Percentiles rank a stretch among this genome's conserved stretches.
Evolutionary conservation across 2,113 vertebrate genomes (phyloP).

Genomic region (Hippocampus barbouri): DNA sequence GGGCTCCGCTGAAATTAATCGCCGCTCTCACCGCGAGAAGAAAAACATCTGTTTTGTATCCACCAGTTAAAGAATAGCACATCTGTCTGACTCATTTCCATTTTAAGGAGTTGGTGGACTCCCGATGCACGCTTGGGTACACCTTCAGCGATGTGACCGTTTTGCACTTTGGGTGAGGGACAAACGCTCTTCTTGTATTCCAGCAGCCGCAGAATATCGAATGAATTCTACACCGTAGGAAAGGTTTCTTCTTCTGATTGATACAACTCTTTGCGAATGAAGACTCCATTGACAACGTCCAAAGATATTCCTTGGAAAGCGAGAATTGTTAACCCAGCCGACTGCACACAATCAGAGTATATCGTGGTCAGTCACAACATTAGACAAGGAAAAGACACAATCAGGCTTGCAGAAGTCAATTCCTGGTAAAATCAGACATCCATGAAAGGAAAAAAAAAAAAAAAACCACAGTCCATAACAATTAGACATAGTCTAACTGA

Average conservation of each 20-base stretch:
- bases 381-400: not conserved
- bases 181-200: not conserved
- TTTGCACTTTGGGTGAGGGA: not conserved
- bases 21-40: not conserved
- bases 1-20: not conserved
- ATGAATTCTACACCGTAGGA: not conserved
- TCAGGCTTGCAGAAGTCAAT: not conserved
- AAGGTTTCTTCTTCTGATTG: no score
- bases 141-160: not conserved
- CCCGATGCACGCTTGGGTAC: not conserved
- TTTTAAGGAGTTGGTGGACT: not conserved
- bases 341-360: no score
- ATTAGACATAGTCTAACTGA: slow-evolving; percentile 41
- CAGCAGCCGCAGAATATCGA: not conserved
- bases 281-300: no score
- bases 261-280: no score
- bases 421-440: not conserved
- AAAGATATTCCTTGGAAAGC: no score
- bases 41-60: not conserved
- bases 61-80: not conserved
- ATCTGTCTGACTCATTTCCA: not conserved
- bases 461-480: slow-evolving; percentile 35
- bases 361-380: no score
- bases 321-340: no score
- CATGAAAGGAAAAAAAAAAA: slow-evolving; percentile 19